Conservation (phyloP, 2,113 vertebrate species). For the Meriones unguiculatus region DNA sequence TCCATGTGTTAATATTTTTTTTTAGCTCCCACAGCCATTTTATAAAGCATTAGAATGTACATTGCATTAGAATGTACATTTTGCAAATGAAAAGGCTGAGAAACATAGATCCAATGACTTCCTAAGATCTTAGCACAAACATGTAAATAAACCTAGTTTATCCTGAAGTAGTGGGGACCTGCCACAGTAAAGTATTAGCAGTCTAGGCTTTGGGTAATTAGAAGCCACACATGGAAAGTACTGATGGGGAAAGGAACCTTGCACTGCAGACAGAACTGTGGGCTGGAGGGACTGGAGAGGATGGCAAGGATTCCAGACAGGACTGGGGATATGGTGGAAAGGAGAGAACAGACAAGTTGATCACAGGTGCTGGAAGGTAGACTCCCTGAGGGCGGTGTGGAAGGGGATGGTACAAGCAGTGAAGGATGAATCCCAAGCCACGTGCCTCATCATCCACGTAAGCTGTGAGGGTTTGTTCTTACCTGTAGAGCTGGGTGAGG, state of each 20-base stretch:
- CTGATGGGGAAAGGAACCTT: neutral
- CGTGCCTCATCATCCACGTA: neutral
- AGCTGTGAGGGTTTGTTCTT: neutral
- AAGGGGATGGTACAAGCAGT: neutral
- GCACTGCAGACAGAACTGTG: neutral
- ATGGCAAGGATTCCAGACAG: neutral
- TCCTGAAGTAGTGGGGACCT: neutral
- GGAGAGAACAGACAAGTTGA: neutral
- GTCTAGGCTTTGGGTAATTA: neutral
- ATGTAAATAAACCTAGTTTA: neutral
- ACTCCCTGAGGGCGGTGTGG: neutral
- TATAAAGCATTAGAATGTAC: neutral
- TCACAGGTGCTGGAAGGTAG: neutral
- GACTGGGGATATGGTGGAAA: neutral
- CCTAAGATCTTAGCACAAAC: neutral
- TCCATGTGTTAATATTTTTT: neutral
- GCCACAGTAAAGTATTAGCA: neutral
- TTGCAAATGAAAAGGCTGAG: slow-evolving; percentile 30
- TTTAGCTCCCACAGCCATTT: neutral
- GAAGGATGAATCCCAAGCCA: neutral
- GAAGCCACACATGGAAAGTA: neutral
- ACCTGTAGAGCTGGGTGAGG: neutral
- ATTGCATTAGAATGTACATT: neutral
- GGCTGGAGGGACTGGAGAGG: neutral
- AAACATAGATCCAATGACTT: slow-evolving; percentile 25